phyloP scores from a whole-genome alignment of 2,888 invertebrate genomes.

The Ormyrus labotus region DNA sequence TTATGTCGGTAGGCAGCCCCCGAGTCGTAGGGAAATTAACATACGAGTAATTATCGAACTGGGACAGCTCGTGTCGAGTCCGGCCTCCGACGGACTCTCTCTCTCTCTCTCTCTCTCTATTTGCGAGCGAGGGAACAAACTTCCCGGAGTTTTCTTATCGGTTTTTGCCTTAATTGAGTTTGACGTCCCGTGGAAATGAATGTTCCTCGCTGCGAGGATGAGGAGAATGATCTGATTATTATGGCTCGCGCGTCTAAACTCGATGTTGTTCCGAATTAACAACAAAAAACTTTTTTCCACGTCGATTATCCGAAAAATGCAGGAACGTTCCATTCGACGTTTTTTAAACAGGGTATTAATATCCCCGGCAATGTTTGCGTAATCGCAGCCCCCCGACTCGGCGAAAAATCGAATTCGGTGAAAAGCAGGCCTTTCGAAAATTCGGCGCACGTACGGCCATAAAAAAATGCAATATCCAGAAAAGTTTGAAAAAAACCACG shows the following conservation, averaged over 20 bases:
- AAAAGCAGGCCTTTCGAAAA: not conserved
- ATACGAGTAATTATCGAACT: conserved; percentile 65
- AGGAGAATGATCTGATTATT: no score
- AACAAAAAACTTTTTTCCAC: no score
- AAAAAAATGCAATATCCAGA: conserved; percentile 9
- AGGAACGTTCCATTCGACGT: no score
- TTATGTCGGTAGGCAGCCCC: conserved; percentile 38
- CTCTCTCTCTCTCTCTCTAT: not conserved
- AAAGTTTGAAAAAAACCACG: not conserved
- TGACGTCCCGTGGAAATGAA: conserved; percentile 1
- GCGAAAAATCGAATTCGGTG: no score
- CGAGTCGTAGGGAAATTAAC: conserved; percentile 64
- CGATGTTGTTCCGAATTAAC: no score
- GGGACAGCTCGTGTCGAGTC: conserved; percentile 27
- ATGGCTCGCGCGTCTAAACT: no score
- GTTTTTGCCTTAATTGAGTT: conserved; percentile 26
- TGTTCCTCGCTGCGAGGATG: no score
- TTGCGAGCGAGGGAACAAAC: not conserved
- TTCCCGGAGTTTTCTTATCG: conserved; percentile 28
- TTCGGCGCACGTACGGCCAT: no score
- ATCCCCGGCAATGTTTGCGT: no score
- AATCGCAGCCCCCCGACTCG: no score
- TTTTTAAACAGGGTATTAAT: no score
- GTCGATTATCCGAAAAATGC: no score
- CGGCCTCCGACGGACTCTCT: conserved; percentile 51